Base-by-base conservation (phyloP, 2,113 vertebrate species). In the Peromyscus leucopus region DNA sequence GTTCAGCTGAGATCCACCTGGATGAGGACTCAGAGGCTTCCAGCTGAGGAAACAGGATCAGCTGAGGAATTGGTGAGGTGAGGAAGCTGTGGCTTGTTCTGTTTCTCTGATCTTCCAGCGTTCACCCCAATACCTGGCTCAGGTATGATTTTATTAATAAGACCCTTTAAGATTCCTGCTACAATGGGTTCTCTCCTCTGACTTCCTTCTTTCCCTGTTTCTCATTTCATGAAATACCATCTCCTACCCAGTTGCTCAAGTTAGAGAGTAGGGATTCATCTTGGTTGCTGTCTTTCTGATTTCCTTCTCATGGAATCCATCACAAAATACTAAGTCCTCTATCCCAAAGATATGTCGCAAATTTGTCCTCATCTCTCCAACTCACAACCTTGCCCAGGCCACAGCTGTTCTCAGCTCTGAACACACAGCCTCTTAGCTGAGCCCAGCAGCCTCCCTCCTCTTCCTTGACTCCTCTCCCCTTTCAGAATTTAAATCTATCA, bases 401-500 rank as follows among this genome's bases (percentile, higher is more conserved):
- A 12, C 75, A 83, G 31, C 7, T 39, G 46, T 26, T 26, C 46
- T 39, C 74, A 46, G 4, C 9, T 72, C 83, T 19, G n/a, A 78
- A 39, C 46, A 67, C 19, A 31, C 0, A 5, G 17, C 11, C 31
- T 84, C 74, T 28, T 39, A 12, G 8, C 4, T 26, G 42, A 83
- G 5, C 16, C 72, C 15, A 12, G 1, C 13, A 4, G 13, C 82
- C 75, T 31, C 69, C 26, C 17, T 57, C 13, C 0, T 11, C 9
- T 9, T 17, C 26, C 36, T 31, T 5, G 4, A 89, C 59, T 39
- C 39, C 31, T 39, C 57, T 55, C 83, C 51, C 91, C 31, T 89
- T 90, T 61, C 63, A 95, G 89, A 31, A 82, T 61, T 89, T 36
- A 89, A 72, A 78, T 85, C 59, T 2, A 85, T 63, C 59, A 93